phyloP scores from a whole-genome alignment of 2,797 vertebrate species.

The Pangasius macronema region DNA sequence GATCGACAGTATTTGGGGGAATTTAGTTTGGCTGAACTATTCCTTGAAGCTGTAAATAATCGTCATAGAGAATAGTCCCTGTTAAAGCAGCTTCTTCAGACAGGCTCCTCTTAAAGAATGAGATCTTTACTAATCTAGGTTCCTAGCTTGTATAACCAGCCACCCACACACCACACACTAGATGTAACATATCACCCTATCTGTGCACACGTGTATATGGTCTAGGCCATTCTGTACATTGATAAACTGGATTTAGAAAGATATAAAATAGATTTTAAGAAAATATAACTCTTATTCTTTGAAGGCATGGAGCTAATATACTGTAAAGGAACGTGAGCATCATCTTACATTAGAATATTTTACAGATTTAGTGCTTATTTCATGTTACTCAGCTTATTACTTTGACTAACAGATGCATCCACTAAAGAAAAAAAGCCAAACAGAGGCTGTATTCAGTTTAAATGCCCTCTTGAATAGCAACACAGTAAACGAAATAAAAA shows the following conservation, averaged over 20 bases:
- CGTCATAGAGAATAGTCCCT: not conserved
- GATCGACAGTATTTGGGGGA: not conserved
- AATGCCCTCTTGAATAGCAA: not conserved
- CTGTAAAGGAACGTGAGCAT: not conserved
- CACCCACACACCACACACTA: not conserved
- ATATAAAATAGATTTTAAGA: not conserved
- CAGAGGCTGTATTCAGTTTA: not conserved
- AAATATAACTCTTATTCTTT: not conserved
- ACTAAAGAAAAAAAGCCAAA: not conserved
- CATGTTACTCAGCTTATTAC: not conserved
- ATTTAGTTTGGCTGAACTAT: not conserved
- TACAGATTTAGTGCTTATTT: not conserved
- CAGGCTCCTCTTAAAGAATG: not conserved
- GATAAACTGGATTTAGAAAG: not conserved
- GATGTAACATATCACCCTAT: not conserved
- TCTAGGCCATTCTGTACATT: not conserved
- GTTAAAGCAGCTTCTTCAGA: not conserved
- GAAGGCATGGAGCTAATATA: not conserved
- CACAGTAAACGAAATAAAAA: not conserved
- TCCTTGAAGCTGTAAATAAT: not conserved
- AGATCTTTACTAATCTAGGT: not conserved
- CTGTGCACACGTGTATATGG: not conserved
- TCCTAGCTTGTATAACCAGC: not conserved
- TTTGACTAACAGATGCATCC: not conserved
- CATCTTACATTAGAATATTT: not conserved